Base-by-base conservation (phyloP, 1,140 invertebrate genomes). In the Hyles euphorbiae region DNA sequence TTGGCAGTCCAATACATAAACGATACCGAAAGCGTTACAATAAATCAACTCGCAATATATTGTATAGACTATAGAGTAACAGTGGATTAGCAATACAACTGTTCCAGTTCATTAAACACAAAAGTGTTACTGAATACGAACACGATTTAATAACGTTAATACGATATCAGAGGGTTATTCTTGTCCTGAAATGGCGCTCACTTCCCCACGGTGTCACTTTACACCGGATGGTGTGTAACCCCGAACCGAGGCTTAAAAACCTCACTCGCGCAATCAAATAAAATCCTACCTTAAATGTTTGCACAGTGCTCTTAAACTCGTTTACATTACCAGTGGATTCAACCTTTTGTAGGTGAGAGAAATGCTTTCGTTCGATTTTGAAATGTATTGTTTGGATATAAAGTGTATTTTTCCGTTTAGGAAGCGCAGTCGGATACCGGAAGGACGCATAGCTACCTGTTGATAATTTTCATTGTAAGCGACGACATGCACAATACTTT, bases 361-460 rank as follows among this genome's bases (percentile, higher is more conserved):
- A 11, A 11, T 6, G 9, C n/a, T 11, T 40, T 48, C 47, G 22
- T 6, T 12, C 47, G 6, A 48, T 11, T 48, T 48, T 22, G 11
- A 48, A n/a, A 6, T 43, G n/a, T 54, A 54, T 44, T 54, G 40
- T 9, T 0, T 51, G 1, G 2, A 7, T 5, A 40, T 63, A 67
- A 40, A 12, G 68, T 58, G 51, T 12, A 32, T 53, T 67, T 60
- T 52, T 7, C 0, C 48, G 22, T 54, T 4, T 4, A 9, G 2
- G 9, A 59, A 8, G 8, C 50, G 5, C 9, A 11, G 63, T 73
- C 62, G 70, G 64, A 78, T 79, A 78, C 84, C 84, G 84, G 84
- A 87, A 87, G 84, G 72, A 81, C 75, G 74, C 66, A 81, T 83
- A 84, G 80, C 82, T 87, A 87, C 84, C 84, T 87, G 84, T 83